Evolutionary conservation across 2,797 vertebrate genomes (phyloP).

Genomic region (Microctenopoma steveboyesi): DNA sequence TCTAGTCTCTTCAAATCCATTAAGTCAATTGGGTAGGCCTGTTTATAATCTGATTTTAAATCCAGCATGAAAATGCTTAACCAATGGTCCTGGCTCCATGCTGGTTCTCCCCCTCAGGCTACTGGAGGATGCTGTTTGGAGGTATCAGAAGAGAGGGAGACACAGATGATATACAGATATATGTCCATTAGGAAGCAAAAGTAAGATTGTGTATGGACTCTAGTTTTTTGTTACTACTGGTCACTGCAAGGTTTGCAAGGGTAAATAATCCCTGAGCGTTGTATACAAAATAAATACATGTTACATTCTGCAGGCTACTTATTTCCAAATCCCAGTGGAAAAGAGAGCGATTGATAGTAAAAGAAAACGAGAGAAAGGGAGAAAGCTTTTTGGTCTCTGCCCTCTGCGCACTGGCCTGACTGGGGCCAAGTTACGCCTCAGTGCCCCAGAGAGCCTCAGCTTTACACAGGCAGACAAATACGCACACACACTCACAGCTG

Average conservation of each 20-base stretch:
- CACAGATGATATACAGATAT: conserved; percentile 19
- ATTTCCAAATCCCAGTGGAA: conserved; percentile 76
- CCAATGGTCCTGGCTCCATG: conserved; percentile 77
- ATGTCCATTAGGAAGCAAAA: conserved; percentile 21
- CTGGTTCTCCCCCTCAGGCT: conserved; percentile 55
- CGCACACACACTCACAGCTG: conserved; percentile 79
- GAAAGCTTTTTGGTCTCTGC: conserved; percentile 83
- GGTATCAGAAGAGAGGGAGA: conserved; percentile 31
- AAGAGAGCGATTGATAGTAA: conserved; percentile 56
- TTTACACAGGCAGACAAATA: conserved; percentile 79
- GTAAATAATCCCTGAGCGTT: conserved; percentile 51
- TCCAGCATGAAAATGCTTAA: conserved; percentile 93
- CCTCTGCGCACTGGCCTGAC: conserved; percentile 83
- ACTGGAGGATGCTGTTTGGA: conserved; percentile 22
- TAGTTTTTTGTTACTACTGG: not conserved
- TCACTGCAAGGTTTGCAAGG: conserved; percentile 15
- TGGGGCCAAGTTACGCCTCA: conserved; percentile 86
- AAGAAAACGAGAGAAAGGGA: conserved; percentile 58
- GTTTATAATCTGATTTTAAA: conserved; percentile 96
- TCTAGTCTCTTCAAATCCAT: conserved; percentile 96
- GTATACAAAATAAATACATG: conserved; percentile 75
- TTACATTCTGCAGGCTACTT: conserved; percentile 74
- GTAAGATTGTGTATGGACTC: not conserved
- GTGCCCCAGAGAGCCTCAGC: conserved; percentile 79
- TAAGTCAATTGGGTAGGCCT: conserved; percentile 94